These are phyloP conservation scores for Isurus oxyrinchus DNA, from an alignment of 2,113 vertebrate genomes.

Conservation along the genomic window DNA sequence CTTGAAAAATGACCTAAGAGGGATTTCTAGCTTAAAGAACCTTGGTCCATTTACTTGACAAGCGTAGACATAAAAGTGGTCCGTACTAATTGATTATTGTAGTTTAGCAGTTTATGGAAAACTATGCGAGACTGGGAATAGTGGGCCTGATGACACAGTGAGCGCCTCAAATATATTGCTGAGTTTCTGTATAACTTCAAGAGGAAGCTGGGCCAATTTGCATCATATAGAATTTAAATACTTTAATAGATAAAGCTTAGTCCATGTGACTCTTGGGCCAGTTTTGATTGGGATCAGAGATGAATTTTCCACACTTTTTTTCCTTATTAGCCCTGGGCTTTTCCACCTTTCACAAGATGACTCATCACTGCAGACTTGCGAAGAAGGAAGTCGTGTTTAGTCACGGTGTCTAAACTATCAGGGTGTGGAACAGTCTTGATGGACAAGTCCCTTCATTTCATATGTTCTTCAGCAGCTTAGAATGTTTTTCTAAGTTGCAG, in stretches of 20 bases:
- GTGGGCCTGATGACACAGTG: too few relatives aligned
- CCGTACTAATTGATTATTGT: too few relatives aligned
- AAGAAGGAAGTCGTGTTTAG: neutral
- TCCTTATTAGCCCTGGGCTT: too few relatives aligned
- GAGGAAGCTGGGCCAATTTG: neutral
- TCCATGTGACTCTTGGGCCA: neutral
- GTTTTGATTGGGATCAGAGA: neutral
- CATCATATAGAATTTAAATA: neutral
- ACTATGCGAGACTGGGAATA: too few relatives aligned
- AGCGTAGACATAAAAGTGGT: too few relatives aligned
- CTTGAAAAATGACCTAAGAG: too few relatives aligned
- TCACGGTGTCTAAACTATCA: neutral
- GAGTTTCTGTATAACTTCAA: neutral
- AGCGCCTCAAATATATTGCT: too few relatives aligned
- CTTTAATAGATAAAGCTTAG: neutral
- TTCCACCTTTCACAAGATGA: too few relatives aligned
- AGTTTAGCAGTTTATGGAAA: too few relatives aligned
- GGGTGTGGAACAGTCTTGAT: neutral
- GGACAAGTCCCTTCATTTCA: neutral
- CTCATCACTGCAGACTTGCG: neutral
- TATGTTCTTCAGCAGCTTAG: neutral
- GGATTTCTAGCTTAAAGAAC: too few relatives aligned
- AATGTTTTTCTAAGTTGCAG: neutral
- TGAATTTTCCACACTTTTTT: too few relatives aligned
- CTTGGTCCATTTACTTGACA: too few relatives aligned